These are phyloP conservation scores for Rhopalosiphum padi DNA, from an alignment of 1,140 invertebrate species.

Conservation along the genomic window DNA sequence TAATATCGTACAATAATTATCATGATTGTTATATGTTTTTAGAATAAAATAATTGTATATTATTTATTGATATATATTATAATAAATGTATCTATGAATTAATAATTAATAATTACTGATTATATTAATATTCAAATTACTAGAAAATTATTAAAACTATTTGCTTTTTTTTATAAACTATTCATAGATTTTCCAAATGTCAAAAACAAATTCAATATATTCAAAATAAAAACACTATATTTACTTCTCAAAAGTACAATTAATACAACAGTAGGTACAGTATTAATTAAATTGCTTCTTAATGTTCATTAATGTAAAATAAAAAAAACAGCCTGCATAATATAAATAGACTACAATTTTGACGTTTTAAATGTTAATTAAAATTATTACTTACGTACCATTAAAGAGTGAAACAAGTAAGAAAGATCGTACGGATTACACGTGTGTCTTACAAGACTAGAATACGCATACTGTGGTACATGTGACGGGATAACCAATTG, in stretches of 20 bases:
- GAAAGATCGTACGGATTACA: conserved; percentile 27
- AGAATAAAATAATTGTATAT: not conserved
- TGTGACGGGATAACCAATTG: conserved; percentile 47
- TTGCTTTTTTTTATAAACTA: not conserved
- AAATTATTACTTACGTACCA: conserved; percentile 49
- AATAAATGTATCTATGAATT: not conserved
- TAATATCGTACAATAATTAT: not conserved
- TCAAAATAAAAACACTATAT: not conserved
- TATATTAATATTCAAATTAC: not conserved
- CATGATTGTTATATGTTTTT: not conserved
- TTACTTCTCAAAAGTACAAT: not conserved
- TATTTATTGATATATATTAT: not conserved
- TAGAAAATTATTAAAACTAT: not conserved
- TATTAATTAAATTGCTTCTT: not conserved
- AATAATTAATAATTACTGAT: not conserved
- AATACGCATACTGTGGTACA: conserved; percentile 49
- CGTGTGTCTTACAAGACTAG: conserved; percentile 21
- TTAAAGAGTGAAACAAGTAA: not conserved
- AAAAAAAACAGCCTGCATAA: not conserved
- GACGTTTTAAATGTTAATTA: not conserved
- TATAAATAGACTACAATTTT: not conserved
- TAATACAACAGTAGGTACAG: not conserved
- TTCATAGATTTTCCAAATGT: not conserved
- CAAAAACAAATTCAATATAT: not conserved
- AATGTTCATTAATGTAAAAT: not conserved